phyloP scores from a whole-genome alignment of 2,113 vertebrate species.

The Nerophis ophidion region DNA sequence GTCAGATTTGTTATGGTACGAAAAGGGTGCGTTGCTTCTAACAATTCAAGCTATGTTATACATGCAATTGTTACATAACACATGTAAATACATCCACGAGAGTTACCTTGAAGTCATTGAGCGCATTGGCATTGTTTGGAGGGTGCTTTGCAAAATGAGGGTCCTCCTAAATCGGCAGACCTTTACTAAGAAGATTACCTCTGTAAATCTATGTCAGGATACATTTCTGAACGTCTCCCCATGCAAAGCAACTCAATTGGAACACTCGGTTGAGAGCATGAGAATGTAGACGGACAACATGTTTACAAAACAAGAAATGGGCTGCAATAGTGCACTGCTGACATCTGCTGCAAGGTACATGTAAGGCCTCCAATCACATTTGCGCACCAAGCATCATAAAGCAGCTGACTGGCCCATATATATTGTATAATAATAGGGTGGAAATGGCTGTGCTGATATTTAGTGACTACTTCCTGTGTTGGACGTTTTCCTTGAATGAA shows the following conservation, averaged over 20 bases:
- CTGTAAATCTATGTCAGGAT: slow-evolving; percentile 56
- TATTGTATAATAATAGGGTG: slow-evolving; percentile 3
- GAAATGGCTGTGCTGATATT: slow-evolving; percentile 39
- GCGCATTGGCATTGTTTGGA: neutral
- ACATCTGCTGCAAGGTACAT: slow-evolving; percentile 44
- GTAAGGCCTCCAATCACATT: slow-evolving; percentile 5
- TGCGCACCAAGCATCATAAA: neutral
- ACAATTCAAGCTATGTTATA: neutral
- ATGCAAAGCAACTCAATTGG: slow-evolving; percentile 24
- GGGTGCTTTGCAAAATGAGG: neutral
- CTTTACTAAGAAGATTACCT: slow-evolving; percentile 62
- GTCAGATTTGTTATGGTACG: slow-evolving; percentile 22
- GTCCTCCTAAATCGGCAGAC: slow-evolving; percentile 31
- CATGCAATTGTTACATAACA: no score
- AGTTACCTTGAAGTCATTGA: neutral
- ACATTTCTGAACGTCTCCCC: slow-evolving; percentile 46
- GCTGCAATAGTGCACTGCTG: slow-evolving; percentile 27
- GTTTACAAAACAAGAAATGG: slow-evolving; percentile 30
- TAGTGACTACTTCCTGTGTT: slow-evolving; percentile 59
- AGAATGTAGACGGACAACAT: slow-evolving; percentile 51
- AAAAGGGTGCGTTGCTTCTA: slow-evolving; percentile 3
- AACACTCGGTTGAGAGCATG: slow-evolving; percentile 22
- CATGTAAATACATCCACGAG: no score
- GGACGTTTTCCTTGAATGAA: slow-evolving; percentile 66
- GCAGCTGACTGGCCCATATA: slow-evolving; percentile 3